Evolutionary conservation across 2,888 invertebrate genomes (phyloP).

Genomic region (Ochlodes sylvanus): DNA sequence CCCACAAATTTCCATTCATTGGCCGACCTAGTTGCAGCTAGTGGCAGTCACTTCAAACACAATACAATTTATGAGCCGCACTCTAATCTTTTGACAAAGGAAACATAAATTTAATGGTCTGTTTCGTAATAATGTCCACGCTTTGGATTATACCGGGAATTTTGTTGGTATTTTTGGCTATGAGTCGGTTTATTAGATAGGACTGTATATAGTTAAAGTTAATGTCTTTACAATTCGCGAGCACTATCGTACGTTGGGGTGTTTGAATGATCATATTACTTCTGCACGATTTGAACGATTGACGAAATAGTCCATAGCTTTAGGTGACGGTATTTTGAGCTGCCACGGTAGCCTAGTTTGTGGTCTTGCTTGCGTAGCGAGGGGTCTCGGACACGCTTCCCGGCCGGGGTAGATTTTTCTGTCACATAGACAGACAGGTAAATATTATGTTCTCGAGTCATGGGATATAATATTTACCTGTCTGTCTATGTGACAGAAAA

Average conservation of each 20-base stretch:
- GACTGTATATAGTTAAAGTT: background rate
- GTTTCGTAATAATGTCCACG: constrained; percentile 23
- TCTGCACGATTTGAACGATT: too few relatives aligned
- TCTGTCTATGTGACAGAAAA: too few relatives aligned
- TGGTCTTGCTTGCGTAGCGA: too few relatives aligned
- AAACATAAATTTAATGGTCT: constrained; percentile 25
- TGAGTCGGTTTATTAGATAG: background rate
- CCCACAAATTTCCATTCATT: constrained; percentile 16
- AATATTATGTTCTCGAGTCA: too few relatives aligned
- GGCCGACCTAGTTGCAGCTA: constrained; percentile 13
- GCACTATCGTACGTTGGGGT: background rate
- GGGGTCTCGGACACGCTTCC: too few relatives aligned
- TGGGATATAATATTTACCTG: too few relatives aligned
- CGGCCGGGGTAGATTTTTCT: too few relatives aligned
- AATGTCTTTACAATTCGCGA: background rate
- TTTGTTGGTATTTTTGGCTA: constrained; percentile 15
- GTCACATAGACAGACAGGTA: too few relatives aligned
- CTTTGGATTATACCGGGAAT: constrained; percentile 1
- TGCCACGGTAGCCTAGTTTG: too few relatives aligned
- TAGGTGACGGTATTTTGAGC: too few relatives aligned
- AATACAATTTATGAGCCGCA: constrained; percentile 26
- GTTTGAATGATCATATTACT: too few relatives aligned
- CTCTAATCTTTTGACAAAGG: constrained; percentile 29
- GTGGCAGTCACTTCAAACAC: constrained; percentile 24
- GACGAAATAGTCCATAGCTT: too few relatives aligned